A percentile compares a stretch with the other conserved stretches of the same genome.
Evolutionary conservation across 2,888 invertebrate genomes (phyloP).

Genomic region (Tenthredo livida): DNA sequence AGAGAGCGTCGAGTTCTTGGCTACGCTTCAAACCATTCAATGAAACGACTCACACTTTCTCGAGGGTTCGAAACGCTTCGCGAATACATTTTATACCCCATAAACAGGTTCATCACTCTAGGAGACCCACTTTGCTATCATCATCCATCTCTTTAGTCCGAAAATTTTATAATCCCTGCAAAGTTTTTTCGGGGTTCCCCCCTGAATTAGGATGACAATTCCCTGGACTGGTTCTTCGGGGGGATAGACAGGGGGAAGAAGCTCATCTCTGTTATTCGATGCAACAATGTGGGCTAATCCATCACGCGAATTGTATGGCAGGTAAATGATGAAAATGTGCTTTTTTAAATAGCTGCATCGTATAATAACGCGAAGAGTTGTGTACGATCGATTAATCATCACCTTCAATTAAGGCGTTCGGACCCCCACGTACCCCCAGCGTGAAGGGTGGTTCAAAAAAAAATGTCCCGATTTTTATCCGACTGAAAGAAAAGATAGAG

Average conservation of each 20-base stretch:
- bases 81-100: neutral
- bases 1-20: conserved; percentile 16
- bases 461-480: neutral
- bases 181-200: too few relatives aligned
- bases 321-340: conserved; percentile 30
- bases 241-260: neutral
- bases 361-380: neutral
- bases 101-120: neutral
- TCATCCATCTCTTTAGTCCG: too few relatives aligned
- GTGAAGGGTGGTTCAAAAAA: neutral
- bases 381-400: conserved; percentile 36
- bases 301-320: conserved; percentile 26
- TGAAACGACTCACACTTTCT: neutral
- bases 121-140: too few relatives aligned
- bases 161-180: too few relatives aligned
- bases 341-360: neutral
- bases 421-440: neutral
- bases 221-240: neutral
- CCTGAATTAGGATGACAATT: neutral
- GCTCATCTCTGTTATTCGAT: conserved; percentile 7
- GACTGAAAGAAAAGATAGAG: neutral
- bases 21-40: neutral
- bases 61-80: neutral
- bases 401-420: conserved; percentile 5
- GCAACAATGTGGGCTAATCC: conserved; percentile 30